Conservation (phyloP, 2,888 invertebrate species). For the Cataglyphis cursor region DNA sequence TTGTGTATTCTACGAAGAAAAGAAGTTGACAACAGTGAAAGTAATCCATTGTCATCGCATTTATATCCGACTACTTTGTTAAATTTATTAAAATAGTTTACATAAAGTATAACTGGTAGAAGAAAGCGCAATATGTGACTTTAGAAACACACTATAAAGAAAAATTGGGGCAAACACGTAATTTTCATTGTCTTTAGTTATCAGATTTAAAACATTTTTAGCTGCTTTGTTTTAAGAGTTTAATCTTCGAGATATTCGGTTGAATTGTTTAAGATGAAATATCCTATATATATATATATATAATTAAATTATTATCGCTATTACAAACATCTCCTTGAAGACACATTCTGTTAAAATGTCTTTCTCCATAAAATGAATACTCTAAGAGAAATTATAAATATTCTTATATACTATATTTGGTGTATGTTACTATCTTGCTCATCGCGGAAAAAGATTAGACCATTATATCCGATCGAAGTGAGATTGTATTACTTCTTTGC, state of each 20-base stretch:
- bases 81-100: conserved; percentile 57
- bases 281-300: not conserved
- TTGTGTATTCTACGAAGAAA: conserved; percentile 50
- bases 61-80: conserved; percentile 57
- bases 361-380: not conserved
- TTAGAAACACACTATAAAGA: not conserved
- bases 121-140: conserved; percentile 53
- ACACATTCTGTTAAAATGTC: not conserved
- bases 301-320: not conserved
- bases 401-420: not conserved
- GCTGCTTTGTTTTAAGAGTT: no score
- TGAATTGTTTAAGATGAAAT: not conserved
- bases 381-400: not conserved
- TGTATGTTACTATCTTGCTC: not conserved
- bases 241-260: no score
- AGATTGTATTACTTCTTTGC: not conserved
- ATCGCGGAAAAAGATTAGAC: not conserved
- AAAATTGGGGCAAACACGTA: not conserved
- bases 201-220: no score
- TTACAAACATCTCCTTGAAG: not conserved
- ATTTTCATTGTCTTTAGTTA: not conserved
- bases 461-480: not conserved
- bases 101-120: conserved; percentile 61
- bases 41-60: conserved; percentile 35
- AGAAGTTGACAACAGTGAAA: conserved; percentile 67